Percentiles rank a stretch among this genome's conserved stretches.
These are phyloP conservation scores for Coelogynopora nodosa DNA, from an alignment of 2,888 invertebrate genomes.

Conservation along the genomic window DNA sequence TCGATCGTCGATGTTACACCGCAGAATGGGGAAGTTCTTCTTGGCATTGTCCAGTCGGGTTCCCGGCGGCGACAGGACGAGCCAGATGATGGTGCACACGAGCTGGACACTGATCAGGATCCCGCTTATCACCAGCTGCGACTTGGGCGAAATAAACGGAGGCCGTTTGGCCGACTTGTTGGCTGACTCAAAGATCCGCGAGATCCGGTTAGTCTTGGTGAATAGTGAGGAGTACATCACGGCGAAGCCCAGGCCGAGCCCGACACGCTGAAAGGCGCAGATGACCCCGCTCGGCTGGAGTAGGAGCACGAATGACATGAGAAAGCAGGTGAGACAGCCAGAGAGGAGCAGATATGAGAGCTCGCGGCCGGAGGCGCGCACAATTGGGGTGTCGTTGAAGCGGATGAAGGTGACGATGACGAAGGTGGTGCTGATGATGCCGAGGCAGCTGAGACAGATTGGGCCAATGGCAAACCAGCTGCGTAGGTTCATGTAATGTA, in stretches of 20 bases:
- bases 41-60: constrained; percentile 47
- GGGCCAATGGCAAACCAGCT: constrained; percentile 67
- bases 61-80: constrained; percentile 58
- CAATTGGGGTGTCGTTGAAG: constrained; percentile 69
- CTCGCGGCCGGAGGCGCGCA: constrained; percentile 68
- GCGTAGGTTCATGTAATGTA: constrained; percentile 38
- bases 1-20: constrained; percentile 71
- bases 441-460: constrained; percentile 66
- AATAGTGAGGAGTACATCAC: constrained; percentile 69
- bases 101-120: constrained; percentile 67
- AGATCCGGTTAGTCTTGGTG: constrained; percentile 69
- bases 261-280: constrained; percentile 63
- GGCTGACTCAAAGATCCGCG: constrained; percentile 69
- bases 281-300: constrained; percentile 66
- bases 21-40: constrained; percentile 63
- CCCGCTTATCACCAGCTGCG: constrained; percentile 67
- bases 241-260: constrained; percentile 60
- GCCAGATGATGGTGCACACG: constrained; percentile 64
- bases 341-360: constrained; percentile 68
- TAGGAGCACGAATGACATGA: constrained; percentile 68
- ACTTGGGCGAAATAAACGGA: constrained; percentile 69
- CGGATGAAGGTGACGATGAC: constrained; percentile 68
- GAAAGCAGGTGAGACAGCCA: constrained; percentile 68
- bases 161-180: constrained; percentile 68
- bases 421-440: constrained; percentile 67